Evolutionary conservation across 1,140 invertebrate genomes (phyloP).

Genomic region (Aleiodes sp.): DNA sequence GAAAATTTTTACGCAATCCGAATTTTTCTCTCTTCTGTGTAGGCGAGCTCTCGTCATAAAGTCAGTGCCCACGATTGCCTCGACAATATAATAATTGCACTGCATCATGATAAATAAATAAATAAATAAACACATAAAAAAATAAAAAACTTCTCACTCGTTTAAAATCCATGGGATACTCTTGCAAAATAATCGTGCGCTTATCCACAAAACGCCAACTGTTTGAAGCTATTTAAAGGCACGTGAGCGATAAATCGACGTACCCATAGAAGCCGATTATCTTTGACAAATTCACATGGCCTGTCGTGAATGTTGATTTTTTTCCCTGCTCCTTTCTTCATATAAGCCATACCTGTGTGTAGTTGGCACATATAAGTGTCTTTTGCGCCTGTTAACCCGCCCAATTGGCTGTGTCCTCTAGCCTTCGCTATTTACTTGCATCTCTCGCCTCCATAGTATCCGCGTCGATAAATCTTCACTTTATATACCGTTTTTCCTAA

Average conservation of each 20-base stretch:
- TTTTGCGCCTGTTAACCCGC: not conserved
- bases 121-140: not conserved
- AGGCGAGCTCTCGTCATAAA: conserved; percentile 3
- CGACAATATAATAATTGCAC: conserved; percentile 11
- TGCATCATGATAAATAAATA: not conserved
- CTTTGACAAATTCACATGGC: conserved; percentile 9
- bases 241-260: not conserved
- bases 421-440: conserved; percentile 4
- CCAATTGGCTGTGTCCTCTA: not conserved
- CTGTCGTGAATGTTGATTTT: not conserved
- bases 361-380: not conserved
- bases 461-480: not conserved
- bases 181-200: not conserved
- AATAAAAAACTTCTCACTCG: not conserved
- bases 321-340: not conserved
- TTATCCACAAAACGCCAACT: conserved; percentile 14
- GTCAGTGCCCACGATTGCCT: not conserved
- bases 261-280: not conserved
- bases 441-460: conserved; percentile 1
- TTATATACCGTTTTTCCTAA: conserved; percentile 15
- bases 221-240: conserved; percentile 7
- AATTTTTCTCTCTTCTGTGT: not conserved
- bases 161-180: not conserved
- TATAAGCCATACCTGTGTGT: not conserved
- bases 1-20: too few relatives aligned